Conservation (phyloP, 2,113 vertebrate genomes). For the Chlorodrepanis virens region DNA sequence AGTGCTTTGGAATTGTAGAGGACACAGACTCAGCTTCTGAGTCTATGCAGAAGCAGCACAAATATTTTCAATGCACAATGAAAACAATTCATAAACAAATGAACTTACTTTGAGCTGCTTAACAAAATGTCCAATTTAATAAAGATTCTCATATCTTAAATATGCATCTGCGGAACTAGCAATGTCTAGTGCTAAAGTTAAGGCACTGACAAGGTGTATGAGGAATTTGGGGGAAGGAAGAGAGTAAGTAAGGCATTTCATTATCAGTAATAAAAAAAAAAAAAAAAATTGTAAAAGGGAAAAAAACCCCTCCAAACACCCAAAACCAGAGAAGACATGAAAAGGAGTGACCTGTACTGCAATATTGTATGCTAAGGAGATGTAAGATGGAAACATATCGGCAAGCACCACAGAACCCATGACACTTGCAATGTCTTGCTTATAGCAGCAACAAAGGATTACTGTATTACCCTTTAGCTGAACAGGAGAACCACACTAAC, state of each 20-base stretch:
- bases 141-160: background rate
- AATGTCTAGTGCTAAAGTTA: background rate
- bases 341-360: background rate
- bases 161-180: background rate
- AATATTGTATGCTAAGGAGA: background rate
- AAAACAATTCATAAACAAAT: background rate
- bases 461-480: background rate
- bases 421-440: background rate
- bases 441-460: background rate
- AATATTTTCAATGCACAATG: background rate
- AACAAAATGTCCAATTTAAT: background rate
- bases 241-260: background rate
- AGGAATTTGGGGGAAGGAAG: background rate
- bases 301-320: accelerated
- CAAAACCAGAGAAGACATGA: background rate
- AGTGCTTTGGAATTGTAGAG: background rate
- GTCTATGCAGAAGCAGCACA: background rate
- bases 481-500: background rate
- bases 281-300: no score
- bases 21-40: background rate
- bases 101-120: background rate
- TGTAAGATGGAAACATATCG: background rate
- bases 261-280: background rate
- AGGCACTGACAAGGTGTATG: background rate
- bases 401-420: background rate